Percentiles rank a stretch among this genome's conserved stretches.
phyloP scores from a whole-genome alignment of 2,888 invertebrate species.

The Drosophila anomalata region DNA sequence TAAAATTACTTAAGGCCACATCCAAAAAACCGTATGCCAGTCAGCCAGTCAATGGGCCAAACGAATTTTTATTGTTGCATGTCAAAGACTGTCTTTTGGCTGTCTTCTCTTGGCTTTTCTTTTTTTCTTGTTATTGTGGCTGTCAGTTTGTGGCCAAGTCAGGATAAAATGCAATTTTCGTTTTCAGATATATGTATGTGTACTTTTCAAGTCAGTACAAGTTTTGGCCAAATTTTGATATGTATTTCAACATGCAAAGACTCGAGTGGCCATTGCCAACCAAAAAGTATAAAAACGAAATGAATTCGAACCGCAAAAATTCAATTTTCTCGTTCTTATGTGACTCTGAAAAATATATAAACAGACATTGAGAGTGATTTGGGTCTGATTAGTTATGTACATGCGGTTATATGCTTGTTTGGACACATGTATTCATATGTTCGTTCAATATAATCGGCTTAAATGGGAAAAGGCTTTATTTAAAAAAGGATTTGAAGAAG shows the following conservation, averaged over 20 bases:
- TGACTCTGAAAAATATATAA: slow-evolving; percentile 12
- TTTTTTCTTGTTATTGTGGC: slow-evolving; percentile 29
- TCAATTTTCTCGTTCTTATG: slow-evolving; percentile 39
- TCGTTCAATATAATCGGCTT: slow-evolving; percentile 24
- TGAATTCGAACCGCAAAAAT: slow-evolving; percentile 37
- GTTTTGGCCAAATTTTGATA: slow-evolving; percentile 30
- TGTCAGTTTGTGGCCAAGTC: slow-evolving; percentile 50
- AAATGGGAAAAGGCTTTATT: neutral
- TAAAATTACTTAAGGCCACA: slow-evolving; percentile 1
- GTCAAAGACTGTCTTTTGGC: slow-evolving; percentile 46
- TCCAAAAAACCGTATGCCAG: slow-evolving; percentile 42
- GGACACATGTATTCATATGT: slow-evolving; percentile 15
- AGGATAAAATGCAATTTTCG: slow-evolving; percentile 47
- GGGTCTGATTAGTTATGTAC: slow-evolving; percentile 37
- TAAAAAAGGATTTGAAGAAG: neutral
- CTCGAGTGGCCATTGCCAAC: slow-evolving; percentile 21
- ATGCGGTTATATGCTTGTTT: slow-evolving; percentile 7
- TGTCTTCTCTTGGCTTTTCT: slow-evolving; percentile 13
- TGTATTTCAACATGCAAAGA: slow-evolving; percentile 30
- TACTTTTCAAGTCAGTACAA: slow-evolving; percentile 25
- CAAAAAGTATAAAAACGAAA: neutral
- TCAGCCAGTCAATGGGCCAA: slow-evolving; percentile 53
- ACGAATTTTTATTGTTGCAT: slow-evolving; percentile 55
- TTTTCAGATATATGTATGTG: slow-evolving; percentile 11
- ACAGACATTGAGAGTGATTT: slow-evolving; percentile 28